Percentiles rank a stretch among this genome's conserved stretches.
phyloP scores from a whole-genome alignment of 1,140 invertebrate genomes.

The Scaptomyza montana region DNA sequence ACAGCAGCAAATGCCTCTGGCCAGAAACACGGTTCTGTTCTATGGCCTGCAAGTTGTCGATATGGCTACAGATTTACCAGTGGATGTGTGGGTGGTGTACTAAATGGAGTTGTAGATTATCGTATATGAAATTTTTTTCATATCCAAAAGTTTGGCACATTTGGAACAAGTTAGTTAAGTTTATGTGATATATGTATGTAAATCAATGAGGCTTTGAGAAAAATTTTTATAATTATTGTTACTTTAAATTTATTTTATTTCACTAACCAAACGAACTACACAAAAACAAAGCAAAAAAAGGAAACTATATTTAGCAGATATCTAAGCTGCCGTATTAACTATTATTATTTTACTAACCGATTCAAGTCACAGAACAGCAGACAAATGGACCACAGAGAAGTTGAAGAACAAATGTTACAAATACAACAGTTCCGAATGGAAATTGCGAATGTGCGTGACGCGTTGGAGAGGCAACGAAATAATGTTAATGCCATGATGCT shows the following conservation, averaged over 20 bases:
- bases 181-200: neutral
- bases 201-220: slow-evolving; percentile 13
- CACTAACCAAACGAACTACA: neutral
- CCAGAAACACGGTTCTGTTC: slow-evolving; percentile 17
- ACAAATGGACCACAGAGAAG: slow-evolving; percentile 19
- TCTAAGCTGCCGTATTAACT: slow-evolving; percentile 35
- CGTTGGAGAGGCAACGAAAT: slow-evolving; percentile 16
- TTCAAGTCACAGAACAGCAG: neutral
- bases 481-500: slow-evolving; percentile 32
- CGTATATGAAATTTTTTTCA: slow-evolving; percentile 32
- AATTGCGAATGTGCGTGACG: slow-evolving; percentile 18
- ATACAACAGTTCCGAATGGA: slow-evolving; percentile 21
- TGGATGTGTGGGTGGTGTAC: slow-evolving; percentile 27
- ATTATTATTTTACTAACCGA: slow-evolving; percentile 3
- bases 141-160: neutral
- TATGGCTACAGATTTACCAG: slow-evolving; percentile 45
- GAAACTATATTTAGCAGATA: slow-evolving; percentile 13
- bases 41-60: slow-evolving; percentile 46
- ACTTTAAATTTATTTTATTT: slow-evolving; percentile 11
- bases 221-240: neutral
- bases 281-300: slow-evolving; percentile 8
- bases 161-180: neutral
- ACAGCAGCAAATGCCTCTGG: slow-evolving; percentile 35
- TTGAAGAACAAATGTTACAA: slow-evolving; percentile 23
- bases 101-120: slow-evolving; percentile 64